These are phyloP conservation scores for Staurois parvus DNA, from an alignment of 2,797 vertebrate genomes.

Conservation along the genomic window DNA sequence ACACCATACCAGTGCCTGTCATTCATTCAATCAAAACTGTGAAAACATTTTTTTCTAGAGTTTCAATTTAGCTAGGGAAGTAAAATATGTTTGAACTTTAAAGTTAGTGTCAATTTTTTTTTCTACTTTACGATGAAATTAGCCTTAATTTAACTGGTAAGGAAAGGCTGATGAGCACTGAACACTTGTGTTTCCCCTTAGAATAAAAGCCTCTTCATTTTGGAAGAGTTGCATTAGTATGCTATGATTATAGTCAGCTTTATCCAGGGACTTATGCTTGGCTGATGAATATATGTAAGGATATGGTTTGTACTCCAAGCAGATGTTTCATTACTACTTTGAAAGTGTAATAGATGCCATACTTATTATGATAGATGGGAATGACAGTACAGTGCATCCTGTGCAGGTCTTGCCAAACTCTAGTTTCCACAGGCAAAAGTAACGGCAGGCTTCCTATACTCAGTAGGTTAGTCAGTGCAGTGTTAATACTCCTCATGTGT, in stretches of 20 bases:
- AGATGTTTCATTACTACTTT: slow-evolving; percentile 55
- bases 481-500: not conserved
- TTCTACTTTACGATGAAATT: not conserved
- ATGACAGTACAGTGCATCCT: slow-evolving; percentile 45
- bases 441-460: slow-evolving; percentile 18
- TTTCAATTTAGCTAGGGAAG: too few species aligned
- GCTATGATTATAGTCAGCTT: slow-evolving; percentile 39
- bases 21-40: too few species aligned
- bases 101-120: not conserved
- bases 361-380: slow-evolving; percentile 57
- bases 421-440: slow-evolving; percentile 37
- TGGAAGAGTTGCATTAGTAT: slow-evolving; percentile 54
- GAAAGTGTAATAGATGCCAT: slow-evolving; percentile 40
- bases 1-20: too few species aligned
- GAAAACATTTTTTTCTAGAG: too few species aligned
- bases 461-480: not conserved
- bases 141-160: slow-evolving; percentile 2
- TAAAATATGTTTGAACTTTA: not conserved
- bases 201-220: slow-evolving; percentile 11
- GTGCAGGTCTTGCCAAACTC: slow-evolving; percentile 34
- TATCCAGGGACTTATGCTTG: slow-evolving; percentile 43
- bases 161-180: not conserved
- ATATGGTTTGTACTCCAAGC: slow-evolving; percentile 46
- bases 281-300: slow-evolving; percentile 52
- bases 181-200: not conserved